Evolutionary conservation across 2,113 vertebrate species (phyloP), one percentile per base, ranked within the genome.

Genomic region (Thermophis baileyi): DNA sequence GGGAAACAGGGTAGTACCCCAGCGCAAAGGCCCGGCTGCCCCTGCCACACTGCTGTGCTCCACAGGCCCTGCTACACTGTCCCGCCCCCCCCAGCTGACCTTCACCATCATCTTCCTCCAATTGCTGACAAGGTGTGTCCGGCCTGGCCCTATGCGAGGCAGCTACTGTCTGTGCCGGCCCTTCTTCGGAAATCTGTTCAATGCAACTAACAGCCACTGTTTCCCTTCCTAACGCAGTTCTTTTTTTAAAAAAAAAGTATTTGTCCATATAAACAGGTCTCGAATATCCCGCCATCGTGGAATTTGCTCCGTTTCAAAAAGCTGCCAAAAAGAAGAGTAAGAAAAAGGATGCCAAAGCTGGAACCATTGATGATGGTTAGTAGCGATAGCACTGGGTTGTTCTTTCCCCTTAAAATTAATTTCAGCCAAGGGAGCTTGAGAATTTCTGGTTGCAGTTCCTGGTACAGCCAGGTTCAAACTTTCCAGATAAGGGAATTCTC

Each of bases 231-330:
- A 47, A 89, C 1, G 24, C 63, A 12, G 63, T 44, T 91, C 14
- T 0, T 91, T 94, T 40, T 0, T 54, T 85, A 60, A 27, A 27
- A 60, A 49, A 88, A 74, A 27, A n/a, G 0, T 91, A 90, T 93
- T 91, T 93, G 88, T 85, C 6, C 74, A 93, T 63, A 50, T 87
- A 57, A 95, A 96, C 96, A 99, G 99, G 99, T 95, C 99, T 99
- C 93, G 99, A 99, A 96, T 99, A 99, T 95, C 97, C 99, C 95
- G 99, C 99, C 57, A 96, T 99, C 92, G 99, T 99, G 95, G 99
- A 99, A 97, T 99, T 99, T 98, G 99, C 99, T 63, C 99, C 99
- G 90, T 99, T 99, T 97, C 99, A 99, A 97, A 99, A 99, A 98
- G 98, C 98, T 96, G 98, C 99, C 95, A 99, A 99, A 97, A 99